Percentiles rank a stretch among this genome's conserved stretches.
These are phyloP conservation scores for Cygnus atratus DNA, from an alignment of 2,113 vertebrate genomes.

Conservation along the genomic window DNA sequence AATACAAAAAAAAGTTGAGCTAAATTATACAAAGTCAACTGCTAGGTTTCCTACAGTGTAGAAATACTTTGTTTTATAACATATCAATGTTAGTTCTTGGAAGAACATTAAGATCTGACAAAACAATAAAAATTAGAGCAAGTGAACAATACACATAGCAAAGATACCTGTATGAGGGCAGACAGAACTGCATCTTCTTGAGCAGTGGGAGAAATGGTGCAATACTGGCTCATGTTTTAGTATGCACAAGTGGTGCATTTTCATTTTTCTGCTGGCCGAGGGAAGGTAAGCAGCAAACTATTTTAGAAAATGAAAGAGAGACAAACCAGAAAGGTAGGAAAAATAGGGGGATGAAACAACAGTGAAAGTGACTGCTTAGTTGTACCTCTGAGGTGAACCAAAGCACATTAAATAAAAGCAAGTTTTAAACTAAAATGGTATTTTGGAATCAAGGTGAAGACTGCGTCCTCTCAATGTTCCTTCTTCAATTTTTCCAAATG, in stretches of 20 bases:
- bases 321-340: background rate
- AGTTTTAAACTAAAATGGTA: background rate
- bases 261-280: background rate
- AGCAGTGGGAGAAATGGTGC: background rate
- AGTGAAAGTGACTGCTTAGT: background rate
- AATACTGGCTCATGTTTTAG: background rate
- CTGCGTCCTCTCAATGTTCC: background rate
- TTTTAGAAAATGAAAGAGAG: background rate
- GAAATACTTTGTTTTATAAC: background rate
- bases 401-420: background rate
- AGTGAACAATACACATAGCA: background rate
- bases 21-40: background rate
- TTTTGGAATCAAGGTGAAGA: background rate
- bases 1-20: background rate
- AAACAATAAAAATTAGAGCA: background rate
- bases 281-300: background rate
- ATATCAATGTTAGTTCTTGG: background rate
- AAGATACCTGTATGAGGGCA: background rate
- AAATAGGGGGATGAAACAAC: background rate
- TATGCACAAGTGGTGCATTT: background rate
- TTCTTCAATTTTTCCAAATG: background rate
- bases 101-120: background rate
- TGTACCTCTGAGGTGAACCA: background rate
- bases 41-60: background rate
- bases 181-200: background rate